Conservation (phyloP, 2,113 vertebrate species). For the Pituophis catenifer region DNA sequence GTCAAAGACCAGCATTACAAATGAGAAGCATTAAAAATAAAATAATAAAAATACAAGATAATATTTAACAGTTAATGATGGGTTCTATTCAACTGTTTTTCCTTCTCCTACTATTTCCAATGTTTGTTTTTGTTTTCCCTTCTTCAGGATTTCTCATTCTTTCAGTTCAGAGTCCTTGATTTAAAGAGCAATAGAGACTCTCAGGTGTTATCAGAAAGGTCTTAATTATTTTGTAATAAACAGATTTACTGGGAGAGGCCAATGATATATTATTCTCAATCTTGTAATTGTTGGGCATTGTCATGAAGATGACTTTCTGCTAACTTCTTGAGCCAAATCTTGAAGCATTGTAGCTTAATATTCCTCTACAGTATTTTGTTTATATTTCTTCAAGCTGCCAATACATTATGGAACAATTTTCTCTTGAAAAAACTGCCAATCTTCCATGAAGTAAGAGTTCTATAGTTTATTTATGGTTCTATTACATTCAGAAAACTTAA, state of each 20-base stretch:
- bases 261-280: neutral
- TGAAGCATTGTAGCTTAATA: neutral
- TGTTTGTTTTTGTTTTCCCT: neutral
- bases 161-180: neutral
- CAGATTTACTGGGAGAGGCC: neutral
- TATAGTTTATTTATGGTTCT: neutral
- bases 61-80: too few species aligned
- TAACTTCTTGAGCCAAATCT: neutral
- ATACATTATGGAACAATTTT: neutral
- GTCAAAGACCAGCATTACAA: too few species aligned
- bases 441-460: neutral
- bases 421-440: neutral
- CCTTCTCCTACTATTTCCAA: neutral
- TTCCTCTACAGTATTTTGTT: neutral
- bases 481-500: neutral
- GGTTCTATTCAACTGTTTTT: neutral
- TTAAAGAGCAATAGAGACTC: neutral
- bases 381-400: neutral
- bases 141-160: neutral
- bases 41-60: too few species aligned
- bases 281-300: neutral
- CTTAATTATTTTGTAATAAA: neutral
- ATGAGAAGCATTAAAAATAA: too few species aligned
- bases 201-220: neutral
- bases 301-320: neutral